Base-by-base conservation (phyloP, 2,888 invertebrate genomes). In the Zonitis immaculata region DNA sequence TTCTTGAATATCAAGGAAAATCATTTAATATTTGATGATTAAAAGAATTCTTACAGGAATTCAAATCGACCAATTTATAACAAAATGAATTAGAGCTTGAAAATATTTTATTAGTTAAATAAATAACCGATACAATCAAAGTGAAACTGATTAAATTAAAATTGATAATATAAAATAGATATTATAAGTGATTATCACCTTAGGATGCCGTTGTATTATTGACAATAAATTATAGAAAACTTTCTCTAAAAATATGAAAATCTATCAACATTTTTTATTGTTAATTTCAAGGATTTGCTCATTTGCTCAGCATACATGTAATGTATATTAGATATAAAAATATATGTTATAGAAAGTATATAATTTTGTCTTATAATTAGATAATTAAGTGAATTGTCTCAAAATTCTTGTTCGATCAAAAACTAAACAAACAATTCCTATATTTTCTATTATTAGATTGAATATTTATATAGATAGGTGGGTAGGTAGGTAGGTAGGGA, bases 1-100 rank as follows among this genome's bases (percentile, higher is more conserved):
- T 32, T 45, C 45, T 49, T 48, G 48, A 47, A 42, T 35, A 32
- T 3, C 44, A 26, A 52, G 48, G 53, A 45, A 20, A 14, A 49
- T 53, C 49, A 53, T 47, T 35, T 27, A 8, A 53, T 9, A 28
- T 45, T 52, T 45, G 51, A 51, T 46, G 43, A 18, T n/a, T 22
- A 28, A 43, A 44, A 42, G 48, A 44, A 48, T 52, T 12, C 3
- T 22, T 32, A 32, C 46, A 25, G 35, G 44, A 44, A 12, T 25
- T 44, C 1, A 28, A n/a, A 28, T n/a, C 5, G n/a, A n/a, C 7
- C 42, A 27, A 47, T 8, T 18, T 18, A 28, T 39, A 46, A 42
- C 35, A 27, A 47, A 11, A 22, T 16, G 32, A 52, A 47, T 6
- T 30, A 44, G 39, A 20, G 27, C 44, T 26, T 20, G 28, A 30